Percentiles rank a stretch among this genome's conserved stretches.
These are phyloP conservation scores for Erebia palarica DNA, from an alignment of 2,888 invertebrate genomes.

Conservation along the genomic window DNA sequence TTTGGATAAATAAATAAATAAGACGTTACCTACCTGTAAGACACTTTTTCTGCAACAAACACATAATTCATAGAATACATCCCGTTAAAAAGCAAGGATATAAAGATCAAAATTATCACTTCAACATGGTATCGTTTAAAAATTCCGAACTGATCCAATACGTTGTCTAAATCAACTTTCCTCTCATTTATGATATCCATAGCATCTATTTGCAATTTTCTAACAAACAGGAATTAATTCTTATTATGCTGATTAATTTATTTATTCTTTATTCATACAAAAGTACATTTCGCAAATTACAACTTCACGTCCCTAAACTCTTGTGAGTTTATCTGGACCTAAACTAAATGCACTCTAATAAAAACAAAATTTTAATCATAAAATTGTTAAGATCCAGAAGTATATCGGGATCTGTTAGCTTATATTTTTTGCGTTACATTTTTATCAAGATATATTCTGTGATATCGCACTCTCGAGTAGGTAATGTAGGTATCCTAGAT, in stretches of 20 bases:
- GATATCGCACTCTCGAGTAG: background rate
- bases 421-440: constrained; percentile 1
- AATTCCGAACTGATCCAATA: constrained; percentile 49
- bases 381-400: background rate
- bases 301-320: too few species aligned
- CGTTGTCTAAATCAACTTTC: constrained; percentile 49
- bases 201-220: constrained; percentile 21
- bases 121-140: constrained; percentile 49
- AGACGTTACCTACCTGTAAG: constrained; percentile 46
- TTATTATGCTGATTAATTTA: too few species aligned
- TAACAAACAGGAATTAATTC: too few species aligned
- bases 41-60: constrained; percentile 50
- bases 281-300: too few species aligned
- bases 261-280: too few species aligned
- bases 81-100: constrained; percentile 48
- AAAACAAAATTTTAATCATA: background rate
- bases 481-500: background rate
- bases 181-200: constrained; percentile 28
- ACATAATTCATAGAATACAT: constrained; percentile 50
- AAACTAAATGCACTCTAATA: background rate
- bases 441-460: background rate
- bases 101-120: constrained; percentile 43
- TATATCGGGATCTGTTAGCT: background rate
- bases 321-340: too few species aligned
- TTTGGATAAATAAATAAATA: too few species aligned